Evolutionary conservation across 2,888 invertebrate species (phyloP).

Genomic region (Drosophila cognata): DNA sequence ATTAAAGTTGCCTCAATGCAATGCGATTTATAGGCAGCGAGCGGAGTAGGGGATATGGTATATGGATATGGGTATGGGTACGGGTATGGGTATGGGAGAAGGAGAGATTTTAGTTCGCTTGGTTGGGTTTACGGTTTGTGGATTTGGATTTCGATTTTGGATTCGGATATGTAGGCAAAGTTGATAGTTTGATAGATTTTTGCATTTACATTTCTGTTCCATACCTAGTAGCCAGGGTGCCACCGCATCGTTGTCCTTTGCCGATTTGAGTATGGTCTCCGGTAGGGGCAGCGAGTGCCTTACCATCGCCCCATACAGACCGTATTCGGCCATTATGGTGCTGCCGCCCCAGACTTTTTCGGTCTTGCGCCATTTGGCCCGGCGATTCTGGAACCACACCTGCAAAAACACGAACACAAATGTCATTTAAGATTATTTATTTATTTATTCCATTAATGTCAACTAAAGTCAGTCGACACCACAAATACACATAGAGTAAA

Average conservation of each 20-base stretch:
- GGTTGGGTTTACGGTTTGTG: constrained; percentile 1
- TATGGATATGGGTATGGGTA: not conserved
- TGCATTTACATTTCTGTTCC: constrained; percentile 86
- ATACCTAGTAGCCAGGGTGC: constrained; percentile 99
- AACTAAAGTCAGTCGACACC: too few species aligned
- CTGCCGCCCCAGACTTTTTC: constrained; percentile 99
- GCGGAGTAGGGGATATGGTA: not conserved
- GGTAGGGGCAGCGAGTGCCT: constrained; percentile 99
- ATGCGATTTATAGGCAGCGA: constrained; percentile 22
- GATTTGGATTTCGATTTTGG: not conserved
- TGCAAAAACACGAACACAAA: constrained; percentile 84
- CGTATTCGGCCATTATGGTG: constrained; percentile 99
- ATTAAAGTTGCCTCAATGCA: constrained; percentile 57
- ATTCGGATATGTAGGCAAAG: constrained; percentile 9
- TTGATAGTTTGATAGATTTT: constrained; percentile 74
- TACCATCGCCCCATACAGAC: constrained; percentile 99
- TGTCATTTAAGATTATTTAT: not conserved
- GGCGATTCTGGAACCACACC: constrained; percentile 98
- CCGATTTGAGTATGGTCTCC: constrained; percentile 98
- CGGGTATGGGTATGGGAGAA: not conserved
- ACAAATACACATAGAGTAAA: too few species aligned
- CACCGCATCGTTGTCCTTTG: constrained; percentile 98
- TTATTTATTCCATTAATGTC: too few species aligned
- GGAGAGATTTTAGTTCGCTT: not conserved
- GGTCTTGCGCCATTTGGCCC: constrained; percentile 99